Evolutionary conservation across 1,140 invertebrate species (phyloP), one percentile per base, ranked within the genome.

Genomic region (Trichoplusia ni): DNA sequence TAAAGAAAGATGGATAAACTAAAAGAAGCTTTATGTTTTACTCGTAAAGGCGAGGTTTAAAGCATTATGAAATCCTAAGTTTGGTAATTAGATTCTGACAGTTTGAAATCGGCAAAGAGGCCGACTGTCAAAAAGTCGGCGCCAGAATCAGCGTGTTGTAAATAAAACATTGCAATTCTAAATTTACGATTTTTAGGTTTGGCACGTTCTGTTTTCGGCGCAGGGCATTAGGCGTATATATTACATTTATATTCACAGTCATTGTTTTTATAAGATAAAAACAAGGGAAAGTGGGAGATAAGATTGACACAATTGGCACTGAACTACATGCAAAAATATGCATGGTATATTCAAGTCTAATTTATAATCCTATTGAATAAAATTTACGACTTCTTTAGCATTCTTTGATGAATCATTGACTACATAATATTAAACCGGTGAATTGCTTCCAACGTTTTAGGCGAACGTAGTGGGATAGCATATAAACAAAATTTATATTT

Each of bases 71-170:
- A 38, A 16, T 46, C n/a, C 11, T 53, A 60, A 38, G 25, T 69
- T 76, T 79, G 72, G 80, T 89, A 86, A 89, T 89, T 86, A 84
- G 79, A 86, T 89, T 89, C 84, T 81, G 84, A 82, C 83, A 84
- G 77, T 68, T 79, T 67, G 76, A 73, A 75, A 75, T 76, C 71
- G 71, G 73, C 81, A 89, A 89, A 89, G 81, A 75, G 54, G 71
- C 82, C 82, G 84, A 82, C 77, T 84, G 84, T 84, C 81, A 84
- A 82, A 82, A 80, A 76, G 72, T 64, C 78, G 84, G 82, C 84
- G 82, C 84, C 84, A 85, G 63, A 53, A 69, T 60, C 59, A 71
- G 72, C 73, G 71, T 73, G 79, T 63, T 66, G 75, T 76, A 81
- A 79, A 78, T 77, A 81, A 84, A 80, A 77, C 71, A 81, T 58